Conservation (phyloP, 2,113 vertebrate genomes). For the Leptosomus discolor region DNA sequence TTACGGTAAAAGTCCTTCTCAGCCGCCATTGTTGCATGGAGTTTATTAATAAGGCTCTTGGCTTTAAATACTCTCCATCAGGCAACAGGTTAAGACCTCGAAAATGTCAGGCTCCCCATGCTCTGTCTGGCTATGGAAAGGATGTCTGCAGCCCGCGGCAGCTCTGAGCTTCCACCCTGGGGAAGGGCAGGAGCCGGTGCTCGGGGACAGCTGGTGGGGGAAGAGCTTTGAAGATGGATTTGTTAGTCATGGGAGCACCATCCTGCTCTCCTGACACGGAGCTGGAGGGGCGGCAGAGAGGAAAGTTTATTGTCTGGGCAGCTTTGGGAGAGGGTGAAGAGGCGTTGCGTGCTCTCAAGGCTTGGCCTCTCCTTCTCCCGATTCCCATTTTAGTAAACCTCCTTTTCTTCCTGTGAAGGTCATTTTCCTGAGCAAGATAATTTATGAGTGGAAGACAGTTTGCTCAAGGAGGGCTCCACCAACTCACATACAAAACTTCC, state of each 20-base stretch:
- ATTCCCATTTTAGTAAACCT: neutral
- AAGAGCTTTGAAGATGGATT: neutral
- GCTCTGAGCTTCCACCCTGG: neutral
- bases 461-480: neutral
- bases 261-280: fast-evolving
- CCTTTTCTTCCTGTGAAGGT: neutral
- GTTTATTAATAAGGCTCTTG: neutral
- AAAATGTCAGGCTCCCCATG: neutral
- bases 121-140: neutral
- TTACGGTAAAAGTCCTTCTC: neutral
- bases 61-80: neutral
- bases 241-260: neutral
- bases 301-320: neutral
- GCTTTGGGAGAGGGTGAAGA: neutral
- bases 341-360: neutral
- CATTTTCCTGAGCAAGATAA: neutral
- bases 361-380: neutral
- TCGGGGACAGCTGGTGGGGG: neutral
- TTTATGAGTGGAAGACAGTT: neutral
- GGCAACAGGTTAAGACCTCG: neutral
- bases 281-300: neutral
- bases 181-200: neutral
- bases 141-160: neutral
- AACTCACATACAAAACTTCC: neutral
- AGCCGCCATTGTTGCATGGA: fast-evolving